Evolutionary conservation across 2,888 invertebrate species (phyloP).

Genomic region (Tholera decimalis): DNA sequence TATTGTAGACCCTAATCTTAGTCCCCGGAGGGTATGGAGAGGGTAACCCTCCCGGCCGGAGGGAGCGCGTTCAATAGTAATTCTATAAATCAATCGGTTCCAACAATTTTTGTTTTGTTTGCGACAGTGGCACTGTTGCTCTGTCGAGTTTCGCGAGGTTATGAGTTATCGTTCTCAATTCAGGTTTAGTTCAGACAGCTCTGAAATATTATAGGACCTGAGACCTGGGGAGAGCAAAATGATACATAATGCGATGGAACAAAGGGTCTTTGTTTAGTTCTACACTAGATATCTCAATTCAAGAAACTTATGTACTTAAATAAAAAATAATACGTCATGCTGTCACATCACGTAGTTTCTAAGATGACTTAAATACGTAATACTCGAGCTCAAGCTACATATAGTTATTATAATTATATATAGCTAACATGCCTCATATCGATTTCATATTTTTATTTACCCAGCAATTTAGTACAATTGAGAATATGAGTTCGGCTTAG

Average conservation of each 20-base stretch:
- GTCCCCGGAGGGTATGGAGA: slow-evolving; percentile 65
- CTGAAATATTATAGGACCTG: slow-evolving; percentile 27
- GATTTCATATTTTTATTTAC: no score
- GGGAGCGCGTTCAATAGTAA: slow-evolving; percentile 74
- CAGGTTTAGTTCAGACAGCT: slow-evolving; percentile 50
- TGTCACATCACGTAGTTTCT: background rate
- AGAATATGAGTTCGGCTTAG: no score
- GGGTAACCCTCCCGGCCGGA: slow-evolving; percentile 55
- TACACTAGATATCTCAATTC: background rate
- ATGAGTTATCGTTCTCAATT: slow-evolving; percentile 55
- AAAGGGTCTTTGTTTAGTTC: slow-evolving; percentile 13
- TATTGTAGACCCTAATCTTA: slow-evolving; percentile 77
- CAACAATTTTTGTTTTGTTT: slow-evolving; percentile 64
- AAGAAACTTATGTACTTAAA: background rate
- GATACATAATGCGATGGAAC: background rate
- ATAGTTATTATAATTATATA: no score
- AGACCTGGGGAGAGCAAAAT: background rate
- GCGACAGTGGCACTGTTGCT: slow-evolving; percentile 52
- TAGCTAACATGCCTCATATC: no score
- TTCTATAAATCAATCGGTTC: slow-evolving; percentile 83
- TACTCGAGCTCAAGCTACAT: no score
- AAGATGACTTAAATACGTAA: no score
- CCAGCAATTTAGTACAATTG: no score
- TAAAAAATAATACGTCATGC: no score
- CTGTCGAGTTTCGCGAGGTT: slow-evolving; percentile 42